Base-by-base conservation (phyloP, 2,113 vertebrate species). In the Zosterops pallidus region DNA sequence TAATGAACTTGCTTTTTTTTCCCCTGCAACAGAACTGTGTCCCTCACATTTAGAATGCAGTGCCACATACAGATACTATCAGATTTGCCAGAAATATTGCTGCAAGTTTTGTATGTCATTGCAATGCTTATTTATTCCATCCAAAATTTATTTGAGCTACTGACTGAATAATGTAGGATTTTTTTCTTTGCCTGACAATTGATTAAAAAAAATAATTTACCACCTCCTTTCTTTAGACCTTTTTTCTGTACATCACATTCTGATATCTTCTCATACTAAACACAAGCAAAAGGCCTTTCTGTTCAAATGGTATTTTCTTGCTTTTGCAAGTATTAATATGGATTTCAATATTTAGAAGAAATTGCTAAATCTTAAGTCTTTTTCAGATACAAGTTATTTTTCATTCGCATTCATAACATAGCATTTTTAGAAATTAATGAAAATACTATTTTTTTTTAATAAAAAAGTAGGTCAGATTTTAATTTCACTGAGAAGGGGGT, bases 1-100 rank as follows among this genome's bases (percentile, higher is more conserved):
- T 86, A 89, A 92, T 96, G 92, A 94, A 81, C 86, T 75, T 56
- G 10, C 3, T 33, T 49, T 53, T 25, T 25, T 67, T 47, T 15
- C 9, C 3, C 53, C 29, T 29, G 49, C 25, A 69, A 68, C 31
- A 71, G 85, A 94, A 67, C 55, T 28, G n/a, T 24, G 28, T 17
- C 50, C n/a, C 49, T 83, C 64, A 44, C 28, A 37, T 50, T 86
- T 22, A 50, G 56, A 83, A 59, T 47, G 56, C 28, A 68, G 16
- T 0, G 0, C 26, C 46, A 53, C 42, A 35, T 14, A 55, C 6
- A 33, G 59, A 67, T 31, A 9, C 5, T 16, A 18, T 14, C 10
- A 12, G 12, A 29, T 59, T 21, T 35, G 14, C 25, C 50, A 89
- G 69, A 57, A 77, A 83, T 49, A 86, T 26, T 75, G 29, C 49